Conservation (phyloP, 2,888 invertebrate genomes). For the Xylota sylvarum region DNA sequence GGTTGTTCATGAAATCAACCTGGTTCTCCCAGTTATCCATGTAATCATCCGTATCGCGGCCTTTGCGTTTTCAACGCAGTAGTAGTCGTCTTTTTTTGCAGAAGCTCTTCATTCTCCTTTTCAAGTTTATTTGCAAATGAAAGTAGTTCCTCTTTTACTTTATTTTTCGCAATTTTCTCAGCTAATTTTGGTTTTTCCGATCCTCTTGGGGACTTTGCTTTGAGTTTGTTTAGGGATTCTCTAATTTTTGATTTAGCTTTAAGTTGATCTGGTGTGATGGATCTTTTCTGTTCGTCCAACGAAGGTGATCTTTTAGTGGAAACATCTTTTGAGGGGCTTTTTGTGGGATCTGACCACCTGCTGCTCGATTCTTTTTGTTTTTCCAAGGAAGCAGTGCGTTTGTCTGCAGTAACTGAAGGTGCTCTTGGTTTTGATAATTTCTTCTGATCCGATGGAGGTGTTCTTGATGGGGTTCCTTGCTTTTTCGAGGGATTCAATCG, state of each 20-base stretch:
- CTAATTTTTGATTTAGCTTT: slow-evolving; percentile 21
- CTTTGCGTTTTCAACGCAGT: slow-evolving; percentile 1
- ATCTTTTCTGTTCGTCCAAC: not conserved
- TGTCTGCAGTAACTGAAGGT: not conserved
- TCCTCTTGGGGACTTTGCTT: slow-evolving; percentile 9
- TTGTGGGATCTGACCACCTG: not conserved
- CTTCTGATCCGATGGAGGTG: not conserved
- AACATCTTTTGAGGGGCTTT: not conserved
- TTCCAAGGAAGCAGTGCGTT: not conserved
- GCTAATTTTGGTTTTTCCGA: not conserved
- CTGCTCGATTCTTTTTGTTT: not conserved
- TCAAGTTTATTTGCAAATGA: slow-evolving; percentile 42
- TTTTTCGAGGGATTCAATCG: slow-evolving; percentile 23
- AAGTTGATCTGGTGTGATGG: not conserved
- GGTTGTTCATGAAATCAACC: slow-evolving; percentile 80
- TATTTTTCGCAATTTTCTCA: slow-evolving; percentile 1
- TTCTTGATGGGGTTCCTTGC: not conserved
- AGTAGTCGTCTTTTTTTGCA: not conserved
- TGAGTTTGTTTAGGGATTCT: slow-evolving; percentile 14
- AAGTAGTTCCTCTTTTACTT: slow-evolving; percentile 22
- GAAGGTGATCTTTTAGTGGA: not conserved
- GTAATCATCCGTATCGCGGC: slow-evolving; percentile 84
- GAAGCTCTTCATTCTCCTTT: not conserved
- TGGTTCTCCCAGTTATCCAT: slow-evolving; percentile 84
- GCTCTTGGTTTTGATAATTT: not conserved